These are phyloP conservation scores for Cynodonichthys magdalenae DNA, from an alignment of 2,797 vertebrate species.

Conservation along the genomic window DNA sequence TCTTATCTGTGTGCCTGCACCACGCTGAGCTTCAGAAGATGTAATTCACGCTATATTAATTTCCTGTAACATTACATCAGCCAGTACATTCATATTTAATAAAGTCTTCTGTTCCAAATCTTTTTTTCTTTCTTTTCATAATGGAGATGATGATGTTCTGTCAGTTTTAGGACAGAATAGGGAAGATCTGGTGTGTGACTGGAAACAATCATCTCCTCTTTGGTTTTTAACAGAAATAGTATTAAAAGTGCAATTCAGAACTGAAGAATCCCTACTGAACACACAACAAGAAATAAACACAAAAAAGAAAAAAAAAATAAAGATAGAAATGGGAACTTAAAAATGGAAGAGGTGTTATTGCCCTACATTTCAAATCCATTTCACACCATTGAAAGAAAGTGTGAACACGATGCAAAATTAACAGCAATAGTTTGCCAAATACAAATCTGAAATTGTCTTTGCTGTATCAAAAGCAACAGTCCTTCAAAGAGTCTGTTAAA, in stretches of 20 bases:
- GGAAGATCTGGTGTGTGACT: conserved; percentile 21
- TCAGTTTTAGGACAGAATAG: conserved; percentile 27
- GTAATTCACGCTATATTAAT: conserved; percentile 53
- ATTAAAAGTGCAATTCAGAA: conserved; percentile 4
- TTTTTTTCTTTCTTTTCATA: conserved; percentile 15
- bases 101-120: conserved; percentile 24
- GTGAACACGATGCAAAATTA: conserved; percentile 29
- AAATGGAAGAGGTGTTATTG: conserved; percentile 18
- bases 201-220: conserved; percentile 36
- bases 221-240: conserved; percentile 6
- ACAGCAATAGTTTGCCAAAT: conserved; percentile 11
- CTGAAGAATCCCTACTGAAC: conserved; percentile 9
- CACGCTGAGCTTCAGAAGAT: conserved; percentile 36
- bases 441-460: conserved; percentile 9
- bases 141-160: conserved; percentile 21
- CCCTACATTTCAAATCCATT: conserved; percentile 9
- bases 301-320: not conserved
- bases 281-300: not conserved
- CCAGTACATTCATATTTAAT: conserved; percentile 27
- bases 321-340: not conserved
- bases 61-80: conserved; percentile 43
- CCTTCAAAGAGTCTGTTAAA: not conserved
- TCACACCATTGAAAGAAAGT: conserved; percentile 22
- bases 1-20: conserved; percentile 36
- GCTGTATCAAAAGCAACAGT: conserved; percentile 8